Base-by-base conservation (phyloP, 2,113 vertebrate genomes). In the Corydoras maculifer region DNA sequence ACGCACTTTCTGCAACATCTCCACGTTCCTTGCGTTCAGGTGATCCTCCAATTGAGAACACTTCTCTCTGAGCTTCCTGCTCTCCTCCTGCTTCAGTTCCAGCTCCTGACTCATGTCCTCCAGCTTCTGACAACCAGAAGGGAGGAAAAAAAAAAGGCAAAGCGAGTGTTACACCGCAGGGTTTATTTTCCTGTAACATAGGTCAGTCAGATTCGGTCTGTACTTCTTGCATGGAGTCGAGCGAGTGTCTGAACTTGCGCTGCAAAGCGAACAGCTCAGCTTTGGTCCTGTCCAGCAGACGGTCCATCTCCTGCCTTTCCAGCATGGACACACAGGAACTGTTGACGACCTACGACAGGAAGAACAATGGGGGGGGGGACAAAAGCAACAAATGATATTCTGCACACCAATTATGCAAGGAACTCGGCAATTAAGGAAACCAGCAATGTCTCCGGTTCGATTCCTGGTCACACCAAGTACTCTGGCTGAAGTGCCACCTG, bases 151-250 rank as follows among this genome's bases (percentile, higher is more conserved):
- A 11, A 43, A 7, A 57, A 8, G 13, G 9, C 9, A 53, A 53
- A 57, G 14, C n/a, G 13, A 57, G 14, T n/a, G 54, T 7, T n/a
- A 57, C 13, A 57, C n/a, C 35, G 4, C 35, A 43, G 35, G 35
- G 7, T 43, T 43, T 2, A 4, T 5, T 43, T 43, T 43, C 35
- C 7, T 8, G 35, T 43, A 2, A 43, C 1, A 57, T 7, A 15
- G 5, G 12, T 7, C n/a, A 14, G n/a, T 57, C 15, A n/a, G 54
- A 7, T 32, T 14, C 9, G 63, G 55, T 50, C 35, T 48, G 3
- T 79, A 91, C 91, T 78, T 91, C 87, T 71, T 88, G 84, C 62
- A 90, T 69, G 53, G 82, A 82, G 35, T 88, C 88, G 0, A 86
- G 77, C 18, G 78, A 83, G 70, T 83, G 75, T 77, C 88, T 82